A percentile compares a stretch with the other conserved stretches of the same genome.
phyloP scores from a whole-genome alignment of 1,140 invertebrate genomes.

The Caenorhabditis briggsae region DNA sequence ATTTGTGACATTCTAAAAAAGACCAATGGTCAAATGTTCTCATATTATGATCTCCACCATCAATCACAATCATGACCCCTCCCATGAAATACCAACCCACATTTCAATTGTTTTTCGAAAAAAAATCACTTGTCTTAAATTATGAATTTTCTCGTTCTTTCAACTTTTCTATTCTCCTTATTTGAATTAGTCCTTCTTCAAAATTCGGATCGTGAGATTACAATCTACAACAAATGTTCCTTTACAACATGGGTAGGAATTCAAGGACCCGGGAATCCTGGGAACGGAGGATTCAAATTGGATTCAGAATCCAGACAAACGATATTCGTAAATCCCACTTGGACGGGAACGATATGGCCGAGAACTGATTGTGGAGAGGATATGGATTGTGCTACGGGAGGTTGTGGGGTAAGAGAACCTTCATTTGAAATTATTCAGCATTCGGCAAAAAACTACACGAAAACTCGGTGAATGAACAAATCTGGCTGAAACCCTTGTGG shows the following conservation, averaged over 20 bases:
- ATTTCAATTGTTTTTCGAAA: background rate
- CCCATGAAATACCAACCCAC: background rate
- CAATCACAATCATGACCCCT: background rate
- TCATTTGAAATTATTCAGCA: background rate
- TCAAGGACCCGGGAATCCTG: slow-evolving; percentile 4
- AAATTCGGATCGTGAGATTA: background rate
- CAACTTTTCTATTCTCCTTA: background rate
- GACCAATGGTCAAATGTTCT: background rate
- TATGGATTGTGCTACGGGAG: background rate
- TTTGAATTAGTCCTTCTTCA: background rate
- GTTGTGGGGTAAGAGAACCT: background rate
- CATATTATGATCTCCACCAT: background rate
- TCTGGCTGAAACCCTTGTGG: no score
- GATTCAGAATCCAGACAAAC: background rate
- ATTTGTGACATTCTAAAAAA: background rate
- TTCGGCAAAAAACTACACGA: no score
- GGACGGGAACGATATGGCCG: slow-evolving; percentile 1
- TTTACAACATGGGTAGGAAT: slow-evolving; percentile 4
- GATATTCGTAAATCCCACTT: background rate
- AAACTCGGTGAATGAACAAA: no score
- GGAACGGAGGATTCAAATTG: slow-evolving; percentile 2
- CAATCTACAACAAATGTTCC: background rate
- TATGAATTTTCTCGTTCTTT: background rate
- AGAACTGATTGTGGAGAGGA: slow-evolving; percentile 10
- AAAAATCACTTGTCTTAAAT: background rate